Evolutionary conservation across 2,888 invertebrate species (phyloP), one percentile per base, ranked within the genome.

Genomic region (Aproaerema taeniolella): DNA sequence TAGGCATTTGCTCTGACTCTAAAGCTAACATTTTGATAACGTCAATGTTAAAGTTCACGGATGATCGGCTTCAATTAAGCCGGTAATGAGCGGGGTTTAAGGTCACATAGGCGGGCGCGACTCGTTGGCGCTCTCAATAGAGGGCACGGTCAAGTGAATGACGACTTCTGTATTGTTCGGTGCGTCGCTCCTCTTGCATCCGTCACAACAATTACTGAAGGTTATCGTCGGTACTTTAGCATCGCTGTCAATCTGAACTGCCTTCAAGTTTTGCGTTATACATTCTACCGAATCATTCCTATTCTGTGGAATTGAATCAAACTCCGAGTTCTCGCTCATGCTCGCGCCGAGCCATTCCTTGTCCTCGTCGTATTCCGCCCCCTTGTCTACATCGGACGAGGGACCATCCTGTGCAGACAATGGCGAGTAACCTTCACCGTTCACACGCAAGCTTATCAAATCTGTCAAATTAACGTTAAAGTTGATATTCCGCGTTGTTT

Each of bases 311-410:
- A 63, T 49, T 43, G 56, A 63, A 50, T 80, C 75, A 67, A 26
- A 35, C n/a, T 76, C 71, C 61, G 74, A 67, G 53, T 71, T 64
- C 51, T 70, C 69, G 69, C 67, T 83, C 85, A 83, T 82, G 65
- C 65, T 85, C 80, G 75, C 67, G 49, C 63, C 55, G 46, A 75
- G 81, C 85, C 86, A 85, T 83, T 80, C 85, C 83, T 80, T 78
- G 39, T 75, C 74, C 72, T 85, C 50, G 55, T 60, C 53, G 44
- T 52, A 38, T 61, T 52, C 61, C 54, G 46, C 38, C 43, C 52
- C 46, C 44, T 62, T 69, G 9, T 79, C 80, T 55, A 65, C 47
- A 46, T 73, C 77, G 1, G 75, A 67, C 41, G 75, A 70, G 20
- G 56, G 58, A 38, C 59, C 74, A 43, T 76, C 77, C 29, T 66